Percentiles rank a stretch among this genome's conserved stretches.
Conservation (phyloP, 2,888 invertebrate species). For the Noctua pronuba region DNA sequence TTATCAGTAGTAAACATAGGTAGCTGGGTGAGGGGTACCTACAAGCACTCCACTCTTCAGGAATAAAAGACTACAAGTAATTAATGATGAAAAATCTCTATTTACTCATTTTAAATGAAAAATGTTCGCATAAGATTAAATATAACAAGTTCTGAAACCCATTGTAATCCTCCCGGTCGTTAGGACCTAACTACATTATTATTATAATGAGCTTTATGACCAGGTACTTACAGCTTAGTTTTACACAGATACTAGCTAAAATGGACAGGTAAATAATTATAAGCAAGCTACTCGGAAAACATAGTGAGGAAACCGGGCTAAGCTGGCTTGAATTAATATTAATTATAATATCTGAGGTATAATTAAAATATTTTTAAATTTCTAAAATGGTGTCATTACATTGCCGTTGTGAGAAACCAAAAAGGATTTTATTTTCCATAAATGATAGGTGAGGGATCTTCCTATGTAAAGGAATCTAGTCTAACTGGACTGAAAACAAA, state of each 20-base stretch:
- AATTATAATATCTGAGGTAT: too few relatives aligned
- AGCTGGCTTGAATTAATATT: too few relatives aligned
- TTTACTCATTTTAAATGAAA: not conserved
- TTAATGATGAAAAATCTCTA: not conserved
- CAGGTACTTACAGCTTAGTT: not conserved
- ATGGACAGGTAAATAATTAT: too few relatives aligned
- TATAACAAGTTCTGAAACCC: conserved; percentile 2
- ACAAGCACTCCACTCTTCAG: not conserved
- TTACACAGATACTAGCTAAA: not conserved
- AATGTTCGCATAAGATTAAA: conserved; percentile 6
- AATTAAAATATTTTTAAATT: not conserved
- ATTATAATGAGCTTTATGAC: conserved; percentile 9
- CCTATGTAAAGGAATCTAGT: not conserved
- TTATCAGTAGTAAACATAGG: not conserved
- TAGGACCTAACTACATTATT: not conserved
- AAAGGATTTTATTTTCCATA: not conserved
- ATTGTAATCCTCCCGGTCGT: not conserved
- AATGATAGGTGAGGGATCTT: not conserved
- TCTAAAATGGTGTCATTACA: not conserved
- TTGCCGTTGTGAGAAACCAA: not conserved
- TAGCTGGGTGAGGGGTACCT: not conserved
- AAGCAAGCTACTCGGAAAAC: too few relatives aligned
- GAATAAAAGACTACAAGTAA: not conserved
- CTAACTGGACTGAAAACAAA: not conserved
- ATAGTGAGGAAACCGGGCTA: too few relatives aligned